Base-by-base conservation (phyloP, 1,140 invertebrate genomes). In the Procambarus clarkii region DNA sequence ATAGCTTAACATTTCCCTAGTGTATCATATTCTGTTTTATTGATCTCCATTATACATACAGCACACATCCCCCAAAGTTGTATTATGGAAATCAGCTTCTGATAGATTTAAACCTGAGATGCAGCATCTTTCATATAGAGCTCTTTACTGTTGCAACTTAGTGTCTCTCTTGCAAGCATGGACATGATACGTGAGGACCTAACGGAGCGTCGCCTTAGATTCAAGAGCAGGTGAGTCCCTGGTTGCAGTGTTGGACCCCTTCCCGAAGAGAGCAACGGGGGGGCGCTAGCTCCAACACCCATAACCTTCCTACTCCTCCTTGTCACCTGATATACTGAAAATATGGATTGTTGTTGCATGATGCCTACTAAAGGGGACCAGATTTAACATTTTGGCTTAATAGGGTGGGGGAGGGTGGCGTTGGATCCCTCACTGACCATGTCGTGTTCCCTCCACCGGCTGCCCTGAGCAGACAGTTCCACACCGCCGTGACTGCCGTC, bases 161-260 rank as follows among this genome's bases (percentile, higher is more conserved):
- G 89, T 91, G 77, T 91, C 89, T 91, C 83, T 91, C 82, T 91
- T 91, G 82, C 89, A 91, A 92, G 92, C 92, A 92, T 92, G 92
- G 92, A 92, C 82, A 88, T 92, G 58, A 92, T 92, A 64, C 84
- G 88, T 45, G 92, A 91, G 77, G 92, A 92, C 84, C 85, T 92
- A 77, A 89, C 88, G 78, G 92, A 92, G 79, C 92, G 88, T 9
- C 88, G 92, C 60, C 85, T 92, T n/a, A 90, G 92, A 74, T 91
- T 92, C 78, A 92, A 92, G 79, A 92, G 88, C 88, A 92, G 89
- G 92, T 92, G 86, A 92, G 92, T 77, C 13, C 8, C 18, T 50
- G n/a, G n/a, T 77, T 44, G 44, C 64, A 64, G 79, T 13, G 54
- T 64, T 45, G 76, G 48, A 81, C 60, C 60, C n/a, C 64, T 45